Base-by-base conservation (phyloP, 2,888 invertebrate genomes). In the Pheosia gnoma region DNA sequence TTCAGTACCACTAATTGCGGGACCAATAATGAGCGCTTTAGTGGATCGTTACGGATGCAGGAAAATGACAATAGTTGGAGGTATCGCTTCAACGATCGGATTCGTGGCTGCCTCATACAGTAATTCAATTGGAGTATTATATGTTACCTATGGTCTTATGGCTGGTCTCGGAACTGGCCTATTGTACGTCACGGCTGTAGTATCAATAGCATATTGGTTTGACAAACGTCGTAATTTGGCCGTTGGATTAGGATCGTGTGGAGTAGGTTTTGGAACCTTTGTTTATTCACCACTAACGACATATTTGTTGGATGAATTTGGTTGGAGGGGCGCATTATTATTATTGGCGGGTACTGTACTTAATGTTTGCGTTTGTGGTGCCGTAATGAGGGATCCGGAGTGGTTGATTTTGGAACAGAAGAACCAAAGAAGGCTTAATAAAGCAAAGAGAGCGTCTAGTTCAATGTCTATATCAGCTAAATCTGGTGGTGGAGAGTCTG, bases 141-240 rank as follows among this genome's bases (percentile, higher is more conserved):
- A 96, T 87, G 81, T 98, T 61, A 98, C 97, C 0, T 98, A 98
- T 81, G 98, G 98, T 57, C 92, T 98, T 4, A 95, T 98, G 76
- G 96, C 97, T 58, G 98, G 98, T 0, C 87, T 98, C 56, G 98
- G 98, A 3, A 94, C 98, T 85, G 97, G 98, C 4, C 86, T 97
- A 54, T 95, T 97, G 70, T 98, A 98, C 85, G 98, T 98, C 5
- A 97, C 98, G 6, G 98, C 98, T 11, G 98, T 98, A 5, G 98
- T 98, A 10, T 97, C 97, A 59, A 97, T 98, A 60, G 98, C 98
- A 0, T 98, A 97, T 86, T 98, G 98, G 96, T 98, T 98, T 87
- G 98, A 98, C 77, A 97, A 97, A 84, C 96, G 96, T 77, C 95
- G 98, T 43, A 97, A 97, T 51, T 94, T 98, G 74, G 98, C 98